Conservation (phyloP, 23 tunicate genomes). For the Corella eumyota region DNA sequence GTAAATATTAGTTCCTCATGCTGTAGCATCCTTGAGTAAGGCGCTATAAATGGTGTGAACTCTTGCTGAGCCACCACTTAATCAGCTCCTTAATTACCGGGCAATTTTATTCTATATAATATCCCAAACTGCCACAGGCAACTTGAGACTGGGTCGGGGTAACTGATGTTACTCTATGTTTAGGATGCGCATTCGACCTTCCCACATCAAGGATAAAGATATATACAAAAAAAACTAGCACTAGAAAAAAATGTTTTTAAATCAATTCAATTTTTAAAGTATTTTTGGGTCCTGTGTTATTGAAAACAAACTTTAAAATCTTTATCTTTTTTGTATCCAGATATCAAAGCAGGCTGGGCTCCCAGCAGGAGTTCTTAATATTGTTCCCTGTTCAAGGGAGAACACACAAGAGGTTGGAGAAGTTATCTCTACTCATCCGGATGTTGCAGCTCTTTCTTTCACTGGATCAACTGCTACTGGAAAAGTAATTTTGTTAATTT, state of each 20-base stretch:
- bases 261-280: neutral
- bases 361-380: constrained; percentile 80
- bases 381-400: constrained; percentile 61
- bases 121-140: no score
- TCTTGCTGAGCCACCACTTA: no score
- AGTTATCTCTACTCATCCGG: constrained; percentile 41
- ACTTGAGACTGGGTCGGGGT: no score
- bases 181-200: no score
- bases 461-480: constrained; percentile 91
- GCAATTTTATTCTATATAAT: no score
- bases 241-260: neutral
- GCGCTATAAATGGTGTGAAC: no score
- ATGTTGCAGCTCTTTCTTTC: constrained; percentile 83
- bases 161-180: no score
- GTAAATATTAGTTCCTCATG: no score
- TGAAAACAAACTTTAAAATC: neutral
- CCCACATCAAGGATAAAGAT: no score
- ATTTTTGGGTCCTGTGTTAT: neutral
- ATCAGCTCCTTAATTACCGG: no score
- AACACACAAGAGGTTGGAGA: constrained; percentile 65
- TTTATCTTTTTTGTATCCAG: constrained; percentile 7
- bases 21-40: no score
- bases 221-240: no score
- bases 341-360: constrained; percentile 64
- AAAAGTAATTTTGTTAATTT: constrained; percentile 27